phyloP scores from a whole-genome alignment of 2,797 vertebrate species.

The Molossus alvarezi region DNA sequence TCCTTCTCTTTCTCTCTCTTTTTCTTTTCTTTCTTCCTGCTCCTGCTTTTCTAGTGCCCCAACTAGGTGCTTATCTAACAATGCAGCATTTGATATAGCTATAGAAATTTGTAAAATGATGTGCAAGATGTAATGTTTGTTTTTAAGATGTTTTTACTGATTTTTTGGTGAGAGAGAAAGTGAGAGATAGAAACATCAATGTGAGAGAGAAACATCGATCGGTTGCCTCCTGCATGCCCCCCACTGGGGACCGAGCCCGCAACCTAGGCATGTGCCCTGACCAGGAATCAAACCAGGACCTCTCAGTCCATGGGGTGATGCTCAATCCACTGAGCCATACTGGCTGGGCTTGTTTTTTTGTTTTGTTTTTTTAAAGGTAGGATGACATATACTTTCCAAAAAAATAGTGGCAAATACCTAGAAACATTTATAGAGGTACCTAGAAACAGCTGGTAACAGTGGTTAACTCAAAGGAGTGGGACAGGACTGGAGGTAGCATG shows the following conservation, averaged over 20 bases:
- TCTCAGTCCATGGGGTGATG: too few species aligned
- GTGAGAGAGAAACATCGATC: too few species aligned
- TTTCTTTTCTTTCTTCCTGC: neutral
- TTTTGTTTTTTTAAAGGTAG: neutral
- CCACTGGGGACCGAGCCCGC: too few species aligned
- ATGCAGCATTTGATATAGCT: neutral
- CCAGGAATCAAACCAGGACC: too few species aligned
- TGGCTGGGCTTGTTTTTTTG: too few species aligned
- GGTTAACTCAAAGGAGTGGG: neutral
- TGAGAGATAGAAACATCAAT: too few species aligned
- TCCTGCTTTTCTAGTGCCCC: neutral
- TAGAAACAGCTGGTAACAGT: neutral
- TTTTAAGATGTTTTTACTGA: too few species aligned
- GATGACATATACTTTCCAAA: neutral
- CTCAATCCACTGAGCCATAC: too few species aligned
- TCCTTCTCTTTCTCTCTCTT: accelerated
- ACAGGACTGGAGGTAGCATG: neutral
- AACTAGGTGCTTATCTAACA: neutral
- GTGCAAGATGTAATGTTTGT: neutral
- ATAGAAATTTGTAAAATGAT: slow-evolving; percentile 26
- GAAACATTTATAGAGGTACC: neutral
- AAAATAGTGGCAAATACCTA: neutral
- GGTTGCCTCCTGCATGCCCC: too few species aligned
- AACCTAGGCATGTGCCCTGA: too few species aligned
- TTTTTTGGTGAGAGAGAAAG: too few species aligned